phyloP scores from a whole-genome alignment of 2,797 vertebrate genomes.

The Gallirallus australis region DNA sequence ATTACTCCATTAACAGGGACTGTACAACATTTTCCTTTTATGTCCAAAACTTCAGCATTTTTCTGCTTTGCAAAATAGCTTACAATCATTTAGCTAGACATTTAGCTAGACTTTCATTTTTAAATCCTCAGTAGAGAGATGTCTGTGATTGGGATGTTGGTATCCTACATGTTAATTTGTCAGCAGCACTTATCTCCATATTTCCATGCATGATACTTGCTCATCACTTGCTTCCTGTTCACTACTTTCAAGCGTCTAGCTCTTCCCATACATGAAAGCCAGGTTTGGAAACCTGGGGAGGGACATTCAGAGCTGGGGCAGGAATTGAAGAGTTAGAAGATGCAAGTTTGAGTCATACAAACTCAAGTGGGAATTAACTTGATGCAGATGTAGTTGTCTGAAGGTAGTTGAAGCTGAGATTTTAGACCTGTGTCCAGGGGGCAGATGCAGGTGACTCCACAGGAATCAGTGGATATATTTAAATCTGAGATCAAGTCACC shows the following conservation, averaged over 20 bases:
- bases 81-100: neutral
- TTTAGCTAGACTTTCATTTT: neutral
- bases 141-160: neutral
- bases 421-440: neutral
- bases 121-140: neutral
- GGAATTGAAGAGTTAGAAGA: neutral
- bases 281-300: neutral
- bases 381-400: neutral
- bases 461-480: neutral
- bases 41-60: neutral
- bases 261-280: fast-evolving
- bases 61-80: neutral
- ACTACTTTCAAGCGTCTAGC: neutral
- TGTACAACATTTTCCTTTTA: neutral
- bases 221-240: neutral
- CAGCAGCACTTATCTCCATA: neutral
- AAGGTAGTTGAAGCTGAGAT: neutral
- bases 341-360: neutral
- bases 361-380: fast-evolving
- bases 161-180: neutral
- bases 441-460: neutral
- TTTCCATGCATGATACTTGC: neutral
- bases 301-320: neutral
- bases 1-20: neutral
- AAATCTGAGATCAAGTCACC: neutral